phyloP scores from a whole-genome alignment of 2,888 invertebrate species.

The Drepanosiphum platanoidis region DNA sequence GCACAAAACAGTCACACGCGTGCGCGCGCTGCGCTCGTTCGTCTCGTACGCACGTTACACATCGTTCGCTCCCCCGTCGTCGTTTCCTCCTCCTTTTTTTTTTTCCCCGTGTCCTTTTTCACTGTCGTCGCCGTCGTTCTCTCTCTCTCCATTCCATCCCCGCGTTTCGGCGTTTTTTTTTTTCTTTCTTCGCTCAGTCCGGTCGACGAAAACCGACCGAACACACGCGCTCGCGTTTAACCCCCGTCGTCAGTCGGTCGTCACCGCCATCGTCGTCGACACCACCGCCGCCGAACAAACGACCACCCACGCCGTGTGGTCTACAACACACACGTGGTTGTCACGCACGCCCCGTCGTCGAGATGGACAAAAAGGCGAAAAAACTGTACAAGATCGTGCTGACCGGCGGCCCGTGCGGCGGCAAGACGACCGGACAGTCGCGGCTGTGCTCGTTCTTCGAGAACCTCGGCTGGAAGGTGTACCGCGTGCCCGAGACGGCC shows the following conservation, averaged over 20 bases:
- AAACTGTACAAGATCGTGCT: constrained; percentile 86
- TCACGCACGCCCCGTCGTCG: not conserved
- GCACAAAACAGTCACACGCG: not conserved
- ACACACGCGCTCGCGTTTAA: no score
- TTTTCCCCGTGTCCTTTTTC: no score
- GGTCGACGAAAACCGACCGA: not conserved
- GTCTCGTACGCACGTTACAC: not conserved
- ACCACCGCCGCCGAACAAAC: not conserved
- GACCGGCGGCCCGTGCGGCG: constrained; percentile 97
- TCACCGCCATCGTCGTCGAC: no score
- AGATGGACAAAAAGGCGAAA: constrained; percentile 67
- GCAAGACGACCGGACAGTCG: constrained; percentile 96
- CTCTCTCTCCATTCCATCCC: no score
- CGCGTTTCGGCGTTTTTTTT: no score
- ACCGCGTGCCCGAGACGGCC: constrained; percentile 99
- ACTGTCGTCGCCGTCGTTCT: not conserved
- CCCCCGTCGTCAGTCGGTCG: no score
- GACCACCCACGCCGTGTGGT: not conserved
- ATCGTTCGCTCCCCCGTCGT: not conserved
- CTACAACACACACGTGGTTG: not conserved
- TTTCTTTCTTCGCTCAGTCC: no score
- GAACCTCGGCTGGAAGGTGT: constrained; percentile 97
- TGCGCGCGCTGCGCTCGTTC: not conserved
- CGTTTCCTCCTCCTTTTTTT: no score
- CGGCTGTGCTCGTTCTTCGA: constrained; percentile 97